Percentiles rank a stretch among this genome's conserved stretches.
These are phyloP conservation scores for Glaucopsyche alexis DNA, from an alignment of 2,888 invertebrate species.

Conservation along the genomic window DNA sequence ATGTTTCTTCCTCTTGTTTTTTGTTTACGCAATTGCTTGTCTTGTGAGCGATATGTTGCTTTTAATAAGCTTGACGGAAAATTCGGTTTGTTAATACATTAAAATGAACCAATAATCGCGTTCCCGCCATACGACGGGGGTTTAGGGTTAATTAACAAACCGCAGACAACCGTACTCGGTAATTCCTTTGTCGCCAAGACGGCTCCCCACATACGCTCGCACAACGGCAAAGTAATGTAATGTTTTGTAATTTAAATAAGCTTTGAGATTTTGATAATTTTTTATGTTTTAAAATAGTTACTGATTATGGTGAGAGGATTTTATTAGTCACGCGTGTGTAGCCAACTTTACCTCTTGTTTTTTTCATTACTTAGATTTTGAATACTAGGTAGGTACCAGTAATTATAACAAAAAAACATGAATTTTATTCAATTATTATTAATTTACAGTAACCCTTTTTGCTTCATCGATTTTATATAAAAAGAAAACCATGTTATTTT, in stretches of 20 bases:
- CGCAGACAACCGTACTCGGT: slow-evolving; percentile 63
- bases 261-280: slow-evolving; percentile 37
- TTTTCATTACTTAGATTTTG: background rate
- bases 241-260: slow-evolving; percentile 11
- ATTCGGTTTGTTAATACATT: slow-evolving; percentile 68
- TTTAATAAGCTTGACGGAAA: slow-evolving; percentile 53
- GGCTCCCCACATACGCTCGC: slow-evolving; percentile 43
- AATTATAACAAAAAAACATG: background rate
- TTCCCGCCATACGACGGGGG: slow-evolving; percentile 59
- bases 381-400: too few species aligned
- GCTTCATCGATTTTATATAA: too few species aligned
- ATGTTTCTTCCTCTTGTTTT: too few species aligned
- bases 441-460: too few species aligned
- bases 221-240: slow-evolving; percentile 40
- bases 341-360: too few species aligned
- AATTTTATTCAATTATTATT: too few species aligned
- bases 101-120: slow-evolving; percentile 75
- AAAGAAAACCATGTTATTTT: too few species aligned
- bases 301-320: too few species aligned
- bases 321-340: too few species aligned
- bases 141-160: slow-evolving; percentile 79
- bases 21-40: slow-evolving; percentile 36
- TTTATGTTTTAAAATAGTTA: background rate
- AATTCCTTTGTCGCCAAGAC: slow-evolving; percentile 69
- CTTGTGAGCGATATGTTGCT: slow-evolving; percentile 28